These are phyloP conservation scores for Helarctos malayanus DNA, from an alignment of 2,797 vertebrate species.

Conservation along the genomic window DNA sequence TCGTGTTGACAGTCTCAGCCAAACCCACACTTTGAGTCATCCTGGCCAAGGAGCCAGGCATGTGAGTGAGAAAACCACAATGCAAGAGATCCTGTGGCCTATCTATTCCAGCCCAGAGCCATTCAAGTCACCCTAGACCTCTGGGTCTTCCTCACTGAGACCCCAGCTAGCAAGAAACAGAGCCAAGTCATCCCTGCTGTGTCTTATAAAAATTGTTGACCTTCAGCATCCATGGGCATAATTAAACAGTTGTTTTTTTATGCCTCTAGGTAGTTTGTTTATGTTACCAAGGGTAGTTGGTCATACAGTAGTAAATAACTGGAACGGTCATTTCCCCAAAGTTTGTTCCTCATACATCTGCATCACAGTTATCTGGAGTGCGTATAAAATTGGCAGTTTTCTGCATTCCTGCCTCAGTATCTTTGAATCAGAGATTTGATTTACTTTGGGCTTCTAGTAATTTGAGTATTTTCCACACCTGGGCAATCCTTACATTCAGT, in stretches of 20 bases:
- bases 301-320: conserved; percentile 27
- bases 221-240: neutral
- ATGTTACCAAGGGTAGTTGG: neutral
- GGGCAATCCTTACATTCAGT: neutral
- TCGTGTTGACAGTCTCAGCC: neutral
- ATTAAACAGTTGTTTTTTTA: conserved; percentile 10
- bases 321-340: neutral
- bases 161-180: neutral
- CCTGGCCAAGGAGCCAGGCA: neutral
- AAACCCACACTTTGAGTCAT: neutral
- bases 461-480: conserved; percentile 3
- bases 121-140: neutral
- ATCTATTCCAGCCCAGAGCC: neutral
- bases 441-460: neutral
- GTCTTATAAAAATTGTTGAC: neutral
- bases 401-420: neutral
- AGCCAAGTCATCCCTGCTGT: neutral
- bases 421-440: conserved; percentile 27
- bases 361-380: neutral
- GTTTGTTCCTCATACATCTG: neutral
- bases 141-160: neutral
- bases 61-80: neutral
- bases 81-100: neutral
- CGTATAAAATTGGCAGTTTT: conserved; percentile 12
- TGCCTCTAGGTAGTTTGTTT: conserved; percentile 21